These are phyloP conservation scores for Pseudomyrmex sp. DNA, from an alignment of 1,140 invertebrate genomes.

Conservation along the genomic window DNA sequence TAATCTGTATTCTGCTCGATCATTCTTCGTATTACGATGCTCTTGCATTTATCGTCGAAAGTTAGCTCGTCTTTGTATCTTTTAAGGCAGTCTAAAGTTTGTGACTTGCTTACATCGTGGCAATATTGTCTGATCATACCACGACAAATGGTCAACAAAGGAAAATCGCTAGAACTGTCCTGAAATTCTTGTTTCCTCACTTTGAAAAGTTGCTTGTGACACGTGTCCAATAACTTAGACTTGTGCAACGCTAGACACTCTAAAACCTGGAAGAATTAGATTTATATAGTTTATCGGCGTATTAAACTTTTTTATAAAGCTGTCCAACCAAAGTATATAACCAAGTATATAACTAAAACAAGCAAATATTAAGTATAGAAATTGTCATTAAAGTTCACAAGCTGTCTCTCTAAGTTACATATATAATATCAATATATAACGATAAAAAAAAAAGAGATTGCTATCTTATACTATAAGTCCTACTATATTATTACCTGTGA, in stretches of 20 bases:
- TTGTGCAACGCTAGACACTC: conserved; percentile 94
- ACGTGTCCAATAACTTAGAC: conserved; percentile 88
- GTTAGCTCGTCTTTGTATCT: conserved; percentile 91
- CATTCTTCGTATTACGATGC: conserved; percentile 94
- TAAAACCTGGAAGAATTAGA: conserved; percentile 87
- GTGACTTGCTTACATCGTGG: conserved; percentile 88
- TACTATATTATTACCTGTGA: conserved; percentile 87
- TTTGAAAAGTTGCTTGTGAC: conserved; percentile 93
- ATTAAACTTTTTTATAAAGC: not conserved
- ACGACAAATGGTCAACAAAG: conserved; percentile 92
- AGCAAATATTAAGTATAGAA: not conserved
- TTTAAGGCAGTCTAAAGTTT: conserved; percentile 91
- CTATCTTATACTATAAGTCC: not conserved
- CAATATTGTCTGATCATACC: conserved; percentile 94
- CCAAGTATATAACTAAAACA: not conserved
- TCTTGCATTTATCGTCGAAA: conserved; percentile 95
- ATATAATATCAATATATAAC: not conserved
- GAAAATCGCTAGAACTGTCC: conserved; percentile 94
- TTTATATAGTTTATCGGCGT: not conserved
- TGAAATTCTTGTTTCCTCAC: conserved; percentile 93
- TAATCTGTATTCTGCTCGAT: conserved; percentile 97
- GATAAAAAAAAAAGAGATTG: not conserved
- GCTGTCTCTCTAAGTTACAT: not conserved
- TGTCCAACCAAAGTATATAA: not conserved
- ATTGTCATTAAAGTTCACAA: not conserved